Conservation (phyloP, 2,797 vertebrate species). For the Dromococcyx pavoninus region DNA sequence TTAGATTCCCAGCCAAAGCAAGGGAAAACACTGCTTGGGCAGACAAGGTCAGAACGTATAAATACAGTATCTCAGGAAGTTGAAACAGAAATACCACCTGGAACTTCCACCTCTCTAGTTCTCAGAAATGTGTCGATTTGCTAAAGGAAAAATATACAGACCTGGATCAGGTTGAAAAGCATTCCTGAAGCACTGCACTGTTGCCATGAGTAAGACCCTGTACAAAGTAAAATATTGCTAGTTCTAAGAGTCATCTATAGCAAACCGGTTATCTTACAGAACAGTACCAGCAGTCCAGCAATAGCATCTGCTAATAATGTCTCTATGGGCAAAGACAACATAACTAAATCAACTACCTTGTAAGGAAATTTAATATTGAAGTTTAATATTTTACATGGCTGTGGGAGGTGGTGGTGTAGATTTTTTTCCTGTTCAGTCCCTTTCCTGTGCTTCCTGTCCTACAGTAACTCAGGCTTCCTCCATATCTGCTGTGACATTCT, state of each 20-base stretch:
- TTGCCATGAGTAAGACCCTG: not conserved
- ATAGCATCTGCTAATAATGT: not conserved
- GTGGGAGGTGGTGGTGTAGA: fast-evolving
- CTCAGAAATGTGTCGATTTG: constrained; percentile 55
- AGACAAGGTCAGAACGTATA: constrained; percentile 49
- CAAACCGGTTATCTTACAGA: not conserved
- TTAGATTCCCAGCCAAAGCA: constrained; percentile 56
- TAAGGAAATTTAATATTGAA: not conserved
- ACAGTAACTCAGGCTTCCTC: not conserved
- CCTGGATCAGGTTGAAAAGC: constrained; percentile 25
- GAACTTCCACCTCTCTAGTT: constrained; percentile 46
- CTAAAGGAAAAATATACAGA: constrained; percentile 39
- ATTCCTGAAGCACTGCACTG: not conserved
- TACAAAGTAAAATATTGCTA: not conserved
- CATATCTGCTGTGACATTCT: not conserved
- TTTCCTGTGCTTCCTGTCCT: not conserved
- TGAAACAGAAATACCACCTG: constrained; percentile 67
- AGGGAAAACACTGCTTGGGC: not conserved
- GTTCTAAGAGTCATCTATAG: not conserved
- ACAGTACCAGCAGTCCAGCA: not conserved
- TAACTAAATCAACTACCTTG: not conserved
- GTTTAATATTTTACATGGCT: not conserved
- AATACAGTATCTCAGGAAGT: constrained; percentile 63
- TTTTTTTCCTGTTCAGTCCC: not conserved
- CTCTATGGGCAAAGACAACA: not conserved